Conservation (phyloP, 2,888 invertebrate genomes). For the Euzophera pinguis region DNA sequence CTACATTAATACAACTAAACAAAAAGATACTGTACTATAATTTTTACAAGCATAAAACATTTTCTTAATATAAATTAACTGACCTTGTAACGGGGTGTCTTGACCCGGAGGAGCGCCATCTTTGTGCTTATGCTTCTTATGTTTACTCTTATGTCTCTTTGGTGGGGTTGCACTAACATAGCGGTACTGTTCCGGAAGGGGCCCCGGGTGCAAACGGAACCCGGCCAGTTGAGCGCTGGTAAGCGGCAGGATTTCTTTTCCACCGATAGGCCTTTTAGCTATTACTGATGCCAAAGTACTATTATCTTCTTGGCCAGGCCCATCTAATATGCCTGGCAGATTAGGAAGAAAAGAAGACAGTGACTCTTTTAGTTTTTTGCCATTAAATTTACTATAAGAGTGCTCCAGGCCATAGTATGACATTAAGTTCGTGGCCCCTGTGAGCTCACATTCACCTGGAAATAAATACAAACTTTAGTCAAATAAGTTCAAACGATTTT, state of each 20-base stretch:
- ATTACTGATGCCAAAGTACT: slow-evolving; percentile 96
- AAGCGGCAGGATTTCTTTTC: slow-evolving; percentile 90
- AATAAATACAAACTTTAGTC: slow-evolving; percentile 17
- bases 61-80: slow-evolving; percentile 21
- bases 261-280: slow-evolving; percentile 96
- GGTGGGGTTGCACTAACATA: slow-evolving; percentile 95
- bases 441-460: slow-evolving; percentile 93
- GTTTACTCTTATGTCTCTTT: slow-evolving; percentile 96
- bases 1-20: no score
- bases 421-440: slow-evolving; percentile 98
- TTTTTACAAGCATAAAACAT: neutral
- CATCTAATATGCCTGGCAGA: slow-evolving; percentile 96
- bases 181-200: slow-evolving; percentile 97
- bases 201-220: slow-evolving; percentile 96
- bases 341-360: slow-evolving; percentile 96
- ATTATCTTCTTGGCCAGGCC: slow-evolving; percentile 90
- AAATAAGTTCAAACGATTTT: neutral
- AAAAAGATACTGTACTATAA: no score
- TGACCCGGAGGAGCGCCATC: slow-evolving; percentile 89
- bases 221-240: slow-evolving; percentile 94
- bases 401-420: slow-evolving; percentile 97
- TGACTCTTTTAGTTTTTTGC: slow-evolving; percentile 96
- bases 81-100: slow-evolving; percentile 86
- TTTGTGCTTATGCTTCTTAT: slow-evolving; percentile 96
- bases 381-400: slow-evolving; percentile 98